phyloP scores from a whole-genome alignment of 2,888 invertebrate genomes.

The Pemphredon lugubris region DNA sequence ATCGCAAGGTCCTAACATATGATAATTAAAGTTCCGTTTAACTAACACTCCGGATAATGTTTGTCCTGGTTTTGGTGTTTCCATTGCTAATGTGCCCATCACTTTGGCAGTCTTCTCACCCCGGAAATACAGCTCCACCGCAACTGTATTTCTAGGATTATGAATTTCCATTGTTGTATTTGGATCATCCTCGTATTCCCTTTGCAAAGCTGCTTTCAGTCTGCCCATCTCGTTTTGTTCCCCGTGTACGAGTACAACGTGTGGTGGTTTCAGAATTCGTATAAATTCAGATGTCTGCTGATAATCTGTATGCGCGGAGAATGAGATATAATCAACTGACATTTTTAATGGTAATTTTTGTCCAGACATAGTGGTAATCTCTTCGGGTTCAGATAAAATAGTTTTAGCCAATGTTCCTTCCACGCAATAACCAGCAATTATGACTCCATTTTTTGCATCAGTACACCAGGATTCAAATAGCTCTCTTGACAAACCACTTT shows the following conservation, averaged over 20 bases:
- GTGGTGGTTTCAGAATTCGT: slow-evolving; percentile 95
- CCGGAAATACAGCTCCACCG: slow-evolving; percentile 95
- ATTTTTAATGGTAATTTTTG: slow-evolving; percentile 97
- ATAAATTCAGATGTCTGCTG: slow-evolving; percentile 99
- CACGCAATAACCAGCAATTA: slow-evolving; percentile 97
- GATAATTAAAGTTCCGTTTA: slow-evolving; percentile 98
- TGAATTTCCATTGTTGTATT: slow-evolving; percentile 92
- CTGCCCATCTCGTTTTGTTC: slow-evolving; percentile 99
- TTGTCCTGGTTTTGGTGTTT: slow-evolving; percentile 89
- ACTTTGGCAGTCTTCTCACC: slow-evolving; percentile 99
- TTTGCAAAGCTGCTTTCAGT: slow-evolving; percentile 94
- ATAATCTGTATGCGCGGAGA: slow-evolving; percentile 99
- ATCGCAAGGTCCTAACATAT: slow-evolving; percentile 95
- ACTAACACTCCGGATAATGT: slow-evolving; percentile 95
- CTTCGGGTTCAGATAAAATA: slow-evolving; percentile 98
- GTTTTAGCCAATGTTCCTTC: slow-evolving; percentile 96
- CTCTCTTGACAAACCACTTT: slow-evolving; percentile 97
- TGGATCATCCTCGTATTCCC: slow-evolving; percentile 95
- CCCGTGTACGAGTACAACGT: slow-evolving; percentile 98
- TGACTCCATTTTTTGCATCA: slow-evolving; percentile 98
- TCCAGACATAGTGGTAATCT: slow-evolving; percentile 96
- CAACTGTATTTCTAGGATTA: slow-evolving; percentile 97
- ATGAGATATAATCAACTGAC: slow-evolving; percentile 99
- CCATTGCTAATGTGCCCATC: slow-evolving; percentile 95
- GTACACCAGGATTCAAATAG: slow-evolving; percentile 99